Evolutionary conservation across 2,888 invertebrate species (phyloP), one percentile per base, ranked within the genome.

Genomic region (Ctena decussata): DNA sequence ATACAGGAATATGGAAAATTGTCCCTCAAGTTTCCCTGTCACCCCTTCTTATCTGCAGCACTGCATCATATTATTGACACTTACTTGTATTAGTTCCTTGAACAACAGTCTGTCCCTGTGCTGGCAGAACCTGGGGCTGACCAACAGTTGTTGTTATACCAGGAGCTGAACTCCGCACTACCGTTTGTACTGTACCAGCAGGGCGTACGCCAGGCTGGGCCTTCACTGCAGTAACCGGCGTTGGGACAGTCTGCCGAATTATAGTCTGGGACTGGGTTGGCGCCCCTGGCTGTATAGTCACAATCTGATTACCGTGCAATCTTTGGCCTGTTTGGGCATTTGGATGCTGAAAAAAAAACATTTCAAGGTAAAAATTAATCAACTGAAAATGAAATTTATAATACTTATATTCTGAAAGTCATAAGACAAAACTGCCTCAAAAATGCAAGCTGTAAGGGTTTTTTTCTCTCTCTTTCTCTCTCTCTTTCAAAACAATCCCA

Each of bases 231-330:
- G 90, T 83, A 27, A 87, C 86, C 27, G 90, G 89, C 73, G 87
- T 89, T 83, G 89, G 86, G 30, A 92, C 86, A 35, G 91, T 84
- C 80, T 90, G 91, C 35, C 91, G 82, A 6, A 91, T 82, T 5
- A 91, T 90, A 27, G 85, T 83, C 49, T 84, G 87, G 15, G 87
- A 84, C 69, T 91, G 92, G 30, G 85, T 70, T 49, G 86, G 78
- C 39, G 90, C 89, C 11, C 88, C 88, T 30, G 85, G 91, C 78
- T 93, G 93, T 35, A 93, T 93, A 49, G 92, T 90, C 76, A 94
- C 87, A 73, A 93, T 91, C 78, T 92, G 93, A 21, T 91, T 89
- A 57, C 82, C 81, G 0, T 85, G 88, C 37, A 91, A 82, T 53
- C 90, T 75, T 35, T 91, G 89, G 12, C 87, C 46, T 11, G 76